These are phyloP conservation scores for Metaphire vulgaris DNA, from an alignment of 1,140 invertebrate species.

Conservation along the genomic window DNA sequence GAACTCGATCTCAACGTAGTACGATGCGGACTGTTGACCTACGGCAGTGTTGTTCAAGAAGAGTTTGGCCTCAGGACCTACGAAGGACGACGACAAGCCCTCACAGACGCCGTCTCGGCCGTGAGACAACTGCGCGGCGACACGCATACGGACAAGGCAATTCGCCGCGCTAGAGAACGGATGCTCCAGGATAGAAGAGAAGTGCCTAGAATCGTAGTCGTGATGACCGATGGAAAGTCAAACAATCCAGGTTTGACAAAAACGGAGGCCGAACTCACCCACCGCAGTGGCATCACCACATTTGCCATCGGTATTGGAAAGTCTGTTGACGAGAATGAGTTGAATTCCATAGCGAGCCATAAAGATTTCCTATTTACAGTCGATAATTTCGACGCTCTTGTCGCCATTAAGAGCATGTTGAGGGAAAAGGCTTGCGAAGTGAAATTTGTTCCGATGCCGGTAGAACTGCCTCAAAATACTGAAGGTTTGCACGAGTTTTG, in stretches of 20 bases:
- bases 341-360: not conserved
- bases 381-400: not conserved
- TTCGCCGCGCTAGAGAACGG: not conserved
- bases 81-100: not conserved
- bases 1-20: not conserved
- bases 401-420: not conserved
- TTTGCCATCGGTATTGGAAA: not conserved
- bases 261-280: not conserved
- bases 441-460: not conserved
- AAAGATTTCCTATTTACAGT: not conserved
- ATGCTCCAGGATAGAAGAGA: not conserved
- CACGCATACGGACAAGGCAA: slow-evolving; percentile 1
- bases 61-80: slow-evolving; percentile 2
- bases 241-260: not conserved
- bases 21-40: slow-evolving; percentile 1
- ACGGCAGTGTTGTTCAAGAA: not conserved
- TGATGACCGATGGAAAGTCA: slow-evolving; percentile 27
- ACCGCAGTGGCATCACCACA: not conserved
- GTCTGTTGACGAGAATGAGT: not conserved
- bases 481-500: no score
- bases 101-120: not conserved
- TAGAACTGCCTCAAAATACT: no score
- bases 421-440: not conserved
- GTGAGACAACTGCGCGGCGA: slow-evolving; percentile 4
- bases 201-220: slow-evolving; percentile 20